Evolutionary conservation across 2,113 vertebrate species (phyloP).

Genomic region (Ascaphus truei): DNA sequence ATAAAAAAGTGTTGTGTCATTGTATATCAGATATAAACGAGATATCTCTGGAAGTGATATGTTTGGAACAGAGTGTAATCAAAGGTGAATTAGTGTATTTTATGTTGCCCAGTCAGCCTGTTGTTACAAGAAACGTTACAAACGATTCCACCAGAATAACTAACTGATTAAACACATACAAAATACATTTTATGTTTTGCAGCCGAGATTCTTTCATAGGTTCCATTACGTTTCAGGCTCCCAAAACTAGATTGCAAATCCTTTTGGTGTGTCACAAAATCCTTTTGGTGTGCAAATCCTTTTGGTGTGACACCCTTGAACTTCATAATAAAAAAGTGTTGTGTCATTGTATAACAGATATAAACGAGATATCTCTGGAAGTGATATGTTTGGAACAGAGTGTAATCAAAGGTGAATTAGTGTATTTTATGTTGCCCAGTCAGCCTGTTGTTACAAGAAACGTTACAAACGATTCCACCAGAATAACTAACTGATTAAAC

Average conservation of each 20-base stretch:
- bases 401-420: conserved; percentile 53
- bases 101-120: conserved; percentile 40
- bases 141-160: conserved; percentile 4
- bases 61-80: conserved; percentile 51
- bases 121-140: conserved; percentile 39
- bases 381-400: conserved; percentile 51
- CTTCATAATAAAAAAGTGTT: conserved; percentile 54
- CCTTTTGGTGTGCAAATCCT: no score
- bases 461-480: conserved; percentile 36
- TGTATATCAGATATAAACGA: conserved; percentile 43
- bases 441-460: conserved; percentile 34
- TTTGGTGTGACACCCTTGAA: conserved; percentile 45
- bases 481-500: conserved; percentile 1
- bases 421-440: conserved; percentile 50
- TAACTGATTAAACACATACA: conserved; percentile 9
- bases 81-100: conserved; percentile 56
- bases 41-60: conserved; percentile 57
- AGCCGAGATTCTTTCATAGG: no score
- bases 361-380: conserved; percentile 57
- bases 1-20: conserved; percentile 53
- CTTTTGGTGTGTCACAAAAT: no score
- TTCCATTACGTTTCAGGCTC: no score
- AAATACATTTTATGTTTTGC: conserved; percentile 5
- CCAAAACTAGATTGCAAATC: no score
- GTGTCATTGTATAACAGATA: conserved; percentile 37